Evolutionary conservation across 1,140 invertebrate species (phyloP), one percentile per base, ranked within the genome.

Genomic region (Drosophila orena): DNA sequence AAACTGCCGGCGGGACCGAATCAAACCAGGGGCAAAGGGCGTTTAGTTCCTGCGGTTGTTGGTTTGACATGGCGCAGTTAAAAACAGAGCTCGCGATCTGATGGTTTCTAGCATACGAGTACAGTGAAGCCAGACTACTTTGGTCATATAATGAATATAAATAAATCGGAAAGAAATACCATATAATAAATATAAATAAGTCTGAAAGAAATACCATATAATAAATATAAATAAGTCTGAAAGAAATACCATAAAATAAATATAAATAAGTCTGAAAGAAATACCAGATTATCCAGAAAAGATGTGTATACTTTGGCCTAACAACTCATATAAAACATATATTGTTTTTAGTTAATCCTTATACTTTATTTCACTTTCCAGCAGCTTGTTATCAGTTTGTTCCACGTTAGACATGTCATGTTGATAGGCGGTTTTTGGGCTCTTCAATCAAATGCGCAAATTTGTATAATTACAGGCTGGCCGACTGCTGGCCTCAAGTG

Each of bases 371-470:
- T 22, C 1, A 2, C 1, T 11, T 30, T 2, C 6, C 14, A 47
- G 24, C 24, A 15, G 3, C 15, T n/a, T n/a, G n/a, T n/a, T n/a
- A 17, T n/a, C 12, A 38, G 17, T 15, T 14, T 27, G 15, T 22
- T n/a, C 22, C 12, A 43, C 49, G 35, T 58, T 37, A 20, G 20
- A 61, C 54, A 77, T 62, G 64, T 49, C 79, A 62, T 64, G 64
- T 50, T 37, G 62, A 37, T 46, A 69, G 73, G 79, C 60, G 49
- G 34, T 47, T 73, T 56, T 55, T 11, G 53, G 56, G 52, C 75
- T 88, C 84, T 77, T 89, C 84, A 88, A 89, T 84, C 84, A 80
- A 88, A 88, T 89, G 77, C 62, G 66, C 83, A 81, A 88, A 59
- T 85, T 86, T 75, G 81, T 84, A 77, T 89, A 88, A 88, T 88